Percentiles rank a stretch among this genome's conserved stretches.
Conservation (phyloP, 2,888 invertebrate species). For the Ectemnius lituratus region DNA sequence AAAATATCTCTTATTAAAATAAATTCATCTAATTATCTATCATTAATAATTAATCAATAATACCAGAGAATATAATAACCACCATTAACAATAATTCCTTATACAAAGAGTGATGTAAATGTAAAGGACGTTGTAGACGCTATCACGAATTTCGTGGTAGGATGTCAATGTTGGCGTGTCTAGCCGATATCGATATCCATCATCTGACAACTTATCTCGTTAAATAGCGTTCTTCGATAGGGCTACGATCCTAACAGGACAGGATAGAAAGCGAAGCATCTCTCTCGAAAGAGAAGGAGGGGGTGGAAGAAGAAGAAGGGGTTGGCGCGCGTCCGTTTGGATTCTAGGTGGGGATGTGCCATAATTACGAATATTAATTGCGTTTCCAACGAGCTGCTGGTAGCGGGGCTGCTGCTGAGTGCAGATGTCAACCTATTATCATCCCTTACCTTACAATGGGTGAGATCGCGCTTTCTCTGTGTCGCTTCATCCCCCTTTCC, state of each 20-base stretch:
- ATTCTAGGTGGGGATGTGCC: conserved; percentile 59
- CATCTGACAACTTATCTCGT: conserved; percentile 64
- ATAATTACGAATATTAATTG: conserved; percentile 77
- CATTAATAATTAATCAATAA: background rate
- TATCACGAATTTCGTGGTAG: background rate
- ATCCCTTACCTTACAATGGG: conserved; percentile 70
- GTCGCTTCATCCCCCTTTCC: conserved; percentile 56
- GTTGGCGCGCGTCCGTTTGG: conserved; percentile 21
- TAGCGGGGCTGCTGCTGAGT: conserved; percentile 72
- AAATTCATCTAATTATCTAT: no score
- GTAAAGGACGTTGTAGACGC: background rate
- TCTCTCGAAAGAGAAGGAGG: background rate
- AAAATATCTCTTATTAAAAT: no score
- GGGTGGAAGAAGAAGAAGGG: conserved; percentile 8
- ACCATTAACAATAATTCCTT: background rate
- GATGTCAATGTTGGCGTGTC: conserved; percentile 25
- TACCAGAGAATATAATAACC: background rate
- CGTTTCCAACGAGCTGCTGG: conserved; percentile 71
- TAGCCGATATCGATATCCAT: conserved; percentile 48
- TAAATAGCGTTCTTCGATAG: conserved; percentile 62
- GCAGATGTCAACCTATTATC: conserved; percentile 78
- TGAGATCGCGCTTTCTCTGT: conserved; percentile 66
- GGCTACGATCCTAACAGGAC: conserved; percentile 47
- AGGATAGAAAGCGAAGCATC: conserved; percentile 38
- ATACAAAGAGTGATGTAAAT: background rate